These are phyloP conservation scores for Arvicanthis niloticus DNA, from an alignment of 2,113 vertebrate species.

Conservation along the genomic window DNA sequence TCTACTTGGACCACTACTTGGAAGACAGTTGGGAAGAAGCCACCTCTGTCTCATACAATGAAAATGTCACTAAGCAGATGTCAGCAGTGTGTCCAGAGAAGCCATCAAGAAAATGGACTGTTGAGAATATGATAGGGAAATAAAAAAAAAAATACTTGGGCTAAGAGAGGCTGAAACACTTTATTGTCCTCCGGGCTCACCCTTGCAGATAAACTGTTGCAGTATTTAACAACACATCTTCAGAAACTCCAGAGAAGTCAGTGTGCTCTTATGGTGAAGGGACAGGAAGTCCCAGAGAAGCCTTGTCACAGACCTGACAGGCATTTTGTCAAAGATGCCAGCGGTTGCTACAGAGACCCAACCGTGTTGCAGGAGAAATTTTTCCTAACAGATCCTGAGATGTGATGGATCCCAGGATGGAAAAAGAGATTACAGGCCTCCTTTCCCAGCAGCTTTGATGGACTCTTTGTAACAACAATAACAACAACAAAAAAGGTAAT, in stretches of 20 bases:
- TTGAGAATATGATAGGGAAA: not conserved
- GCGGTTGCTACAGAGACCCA: too few species aligned
- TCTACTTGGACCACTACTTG: not conserved
- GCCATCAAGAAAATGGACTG: too few species aligned
- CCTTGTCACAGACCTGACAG: too few species aligned
- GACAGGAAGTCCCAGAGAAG: not conserved
- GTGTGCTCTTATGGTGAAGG: too few species aligned
- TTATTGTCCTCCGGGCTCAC: not conserved
- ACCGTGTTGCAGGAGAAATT: rapidly evolving
- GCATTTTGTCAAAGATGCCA: rapidly evolving
- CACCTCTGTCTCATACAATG: not conserved
- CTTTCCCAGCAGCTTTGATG: too few species aligned
- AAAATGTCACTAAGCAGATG: not conserved
- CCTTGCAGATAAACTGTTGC: too few species aligned
- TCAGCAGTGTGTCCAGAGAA: not conserved
- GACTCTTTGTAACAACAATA: too few species aligned
- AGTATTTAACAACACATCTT: not conserved
- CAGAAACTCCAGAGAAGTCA: too few species aligned
- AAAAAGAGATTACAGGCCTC: too few species aligned
- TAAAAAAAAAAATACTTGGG: not conserved
- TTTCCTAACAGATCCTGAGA: too few species aligned
- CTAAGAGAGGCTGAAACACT: not conserved
- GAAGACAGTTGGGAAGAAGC: not conserved
- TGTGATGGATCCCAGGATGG: too few species aligned
- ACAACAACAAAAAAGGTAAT: too few species aligned